These are phyloP conservation scores for Callipepla californica DNA, from an alignment of 2,113 vertebrate species.

Conservation along the genomic window DNA sequence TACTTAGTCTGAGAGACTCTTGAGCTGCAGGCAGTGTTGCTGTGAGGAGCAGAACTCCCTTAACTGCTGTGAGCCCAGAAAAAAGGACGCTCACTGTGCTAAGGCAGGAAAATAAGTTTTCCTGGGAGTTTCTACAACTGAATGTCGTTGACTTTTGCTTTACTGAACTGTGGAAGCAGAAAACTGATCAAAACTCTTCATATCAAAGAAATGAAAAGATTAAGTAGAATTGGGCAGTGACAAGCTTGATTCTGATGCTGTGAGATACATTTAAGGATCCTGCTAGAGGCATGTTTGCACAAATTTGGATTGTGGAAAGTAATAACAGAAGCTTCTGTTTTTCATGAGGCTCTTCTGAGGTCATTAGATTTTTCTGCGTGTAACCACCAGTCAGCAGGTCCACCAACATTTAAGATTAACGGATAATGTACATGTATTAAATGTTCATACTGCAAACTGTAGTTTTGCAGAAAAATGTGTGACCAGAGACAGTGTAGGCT, in stretches of 20 bases:
- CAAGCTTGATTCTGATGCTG: not conserved
- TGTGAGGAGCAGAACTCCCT: not conserved
- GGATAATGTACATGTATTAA: not conserved
- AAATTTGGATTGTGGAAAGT: not conserved
- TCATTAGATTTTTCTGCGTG: not conserved
- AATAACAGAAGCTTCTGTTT: not conserved
- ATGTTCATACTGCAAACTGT: not conserved
- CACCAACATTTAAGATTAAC: not conserved
- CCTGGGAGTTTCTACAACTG: not conserved
- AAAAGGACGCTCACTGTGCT: not conserved
- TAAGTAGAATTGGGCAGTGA: not conserved
- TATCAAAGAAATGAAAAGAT: not conserved
- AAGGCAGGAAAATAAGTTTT: not conserved
- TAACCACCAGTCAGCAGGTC: constrained; percentile 10
- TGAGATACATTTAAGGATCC: not conserved
- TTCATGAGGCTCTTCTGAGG: not conserved
- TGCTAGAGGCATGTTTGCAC: not conserved
- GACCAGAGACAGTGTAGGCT: not conserved
- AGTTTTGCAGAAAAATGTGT: not conserved
- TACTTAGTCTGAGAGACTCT: not conserved
- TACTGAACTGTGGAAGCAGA: not conserved
- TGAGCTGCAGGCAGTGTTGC: not conserved
- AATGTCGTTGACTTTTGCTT: not conserved
- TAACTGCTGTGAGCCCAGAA: not conserved
- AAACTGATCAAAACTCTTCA: not conserved